Evolutionary conservation across 2,797 vertebrate species (phyloP), one percentile per base, ranked within the genome.

Genomic region (Crocidura indochinensis): DNA sequence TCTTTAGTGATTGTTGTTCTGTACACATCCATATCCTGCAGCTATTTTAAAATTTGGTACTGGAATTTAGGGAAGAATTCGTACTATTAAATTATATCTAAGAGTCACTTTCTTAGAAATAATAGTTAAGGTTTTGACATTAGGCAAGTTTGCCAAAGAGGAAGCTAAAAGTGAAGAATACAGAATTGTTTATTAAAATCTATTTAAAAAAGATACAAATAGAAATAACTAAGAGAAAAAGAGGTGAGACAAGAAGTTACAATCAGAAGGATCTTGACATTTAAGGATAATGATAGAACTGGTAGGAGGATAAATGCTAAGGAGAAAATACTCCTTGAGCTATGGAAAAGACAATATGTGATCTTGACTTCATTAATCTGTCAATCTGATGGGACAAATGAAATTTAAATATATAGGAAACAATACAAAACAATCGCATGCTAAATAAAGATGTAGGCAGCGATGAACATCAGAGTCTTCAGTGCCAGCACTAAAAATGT

Each of bases 141-240:
- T 27, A 65, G 87, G 60, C 31, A 26, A 31, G 19, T 76, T 77
- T 44, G 73, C 31, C 44, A 80, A 94, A 44, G 73, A 60, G 56
- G 53, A 84, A 53, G 64, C 80, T 87, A 46, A 82, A 73, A 84
- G 56, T 68, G 49, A 87, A 90, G 69, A 84, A 72, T 10, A 84
- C 10, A 80, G 22, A 65, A 26, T 64, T 84, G 60, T 78, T 47
- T 14, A 64, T 72, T 75, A 76, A 64, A 24, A 8, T 27, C 44
- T 31, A n/a, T 20, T n/a, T n/a, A 29, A 64, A 91, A 65, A 87
- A 78, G 27, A 87, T 20, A n/a, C n/a, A 19, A 51, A 74, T 67
- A 77, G 10, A n/a, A 10, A 75, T 62, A 77, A 73, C 68, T 68
- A 56, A 83, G 12, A 38, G 56, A 79, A 80, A 46, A 22, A 56